These are phyloP conservation scores for Zoanthus gigantus DNA, from an alignment of 92 coral and sea anemone species.

Conservation along the genomic window DNA sequence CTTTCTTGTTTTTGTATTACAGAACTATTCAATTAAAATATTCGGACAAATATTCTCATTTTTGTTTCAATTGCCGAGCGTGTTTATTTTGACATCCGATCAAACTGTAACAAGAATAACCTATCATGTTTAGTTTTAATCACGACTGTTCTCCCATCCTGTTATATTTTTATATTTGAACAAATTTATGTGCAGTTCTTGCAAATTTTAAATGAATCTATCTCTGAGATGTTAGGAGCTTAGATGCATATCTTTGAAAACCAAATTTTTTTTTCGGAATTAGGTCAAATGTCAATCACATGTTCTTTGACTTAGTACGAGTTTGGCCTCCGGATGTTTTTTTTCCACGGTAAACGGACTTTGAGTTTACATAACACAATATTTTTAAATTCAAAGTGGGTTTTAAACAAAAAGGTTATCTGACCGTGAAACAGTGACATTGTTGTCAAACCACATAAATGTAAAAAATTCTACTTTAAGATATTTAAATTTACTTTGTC, in stretches of 20 bases:
- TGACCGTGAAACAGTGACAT: too few relatives aligned
- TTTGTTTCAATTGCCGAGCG: not conserved
- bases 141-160: not conserved
- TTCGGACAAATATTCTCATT: not conserved
- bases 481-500: too few relatives aligned
- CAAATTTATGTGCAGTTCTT: too few relatives aligned
- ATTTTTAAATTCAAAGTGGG: not conserved
- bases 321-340: slow-evolving; percentile 18
- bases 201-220: not conserved
- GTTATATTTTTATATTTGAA: too few relatives aligned
- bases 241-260: not conserved
- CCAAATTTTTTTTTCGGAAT: not conserved
- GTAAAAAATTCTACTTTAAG: too few relatives aligned
- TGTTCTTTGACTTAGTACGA: not conserved
- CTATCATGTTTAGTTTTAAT: not conserved
- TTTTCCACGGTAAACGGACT: slow-evolving; percentile 12
- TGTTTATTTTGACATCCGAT: not conserved
- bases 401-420: too few relatives aligned
- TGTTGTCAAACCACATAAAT: too few relatives aligned
- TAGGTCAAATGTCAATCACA: slow-evolving; percentile 11
- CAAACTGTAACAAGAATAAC: not conserved
- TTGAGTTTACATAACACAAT: not conserved
- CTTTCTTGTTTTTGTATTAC: not conserved
- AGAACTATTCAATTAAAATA: not conserved
- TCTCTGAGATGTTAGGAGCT: slow-evolving; percentile 1